A percentile compares a stretch with the other conserved stretches of the same genome.
phyloP scores from a whole-genome alignment of 2,888 invertebrate genomes.

The Watsonalla binaria region DNA sequence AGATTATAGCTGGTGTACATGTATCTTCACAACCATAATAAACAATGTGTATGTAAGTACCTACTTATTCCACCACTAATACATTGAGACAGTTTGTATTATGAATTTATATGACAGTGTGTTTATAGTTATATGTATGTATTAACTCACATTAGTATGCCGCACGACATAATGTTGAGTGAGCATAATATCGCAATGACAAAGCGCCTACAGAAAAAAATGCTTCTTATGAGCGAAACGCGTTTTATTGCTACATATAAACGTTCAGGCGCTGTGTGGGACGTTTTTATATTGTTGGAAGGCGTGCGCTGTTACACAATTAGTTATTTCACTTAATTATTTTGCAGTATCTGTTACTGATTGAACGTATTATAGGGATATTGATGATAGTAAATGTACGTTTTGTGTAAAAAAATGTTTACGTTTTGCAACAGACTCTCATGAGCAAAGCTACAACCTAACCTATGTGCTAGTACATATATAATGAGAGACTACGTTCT shows the following conservation, averaged over 20 bases:
- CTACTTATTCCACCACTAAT: too few relatives aligned
- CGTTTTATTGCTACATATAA: conserved; percentile 33
- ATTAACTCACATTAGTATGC: background rate
- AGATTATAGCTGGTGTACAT: too few relatives aligned
- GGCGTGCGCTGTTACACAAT: background rate
- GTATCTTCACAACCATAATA: too few relatives aligned
- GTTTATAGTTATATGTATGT: background rate
- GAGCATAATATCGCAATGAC: background rate
- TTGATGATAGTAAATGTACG: too few relatives aligned
- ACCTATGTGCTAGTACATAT: background rate
- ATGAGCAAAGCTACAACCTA: background rate
- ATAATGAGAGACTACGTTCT: background rate
- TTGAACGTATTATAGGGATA: too few relatives aligned
- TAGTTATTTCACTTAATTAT: background rate
- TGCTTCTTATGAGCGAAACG: conserved; percentile 8
- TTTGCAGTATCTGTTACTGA: background rate
- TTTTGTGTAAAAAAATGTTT: too few relatives aligned
- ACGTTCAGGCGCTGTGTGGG: conserved; percentile 27
- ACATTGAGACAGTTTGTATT: too few relatives aligned
- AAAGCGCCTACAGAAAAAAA: conserved; percentile 36
- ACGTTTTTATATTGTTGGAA: conserved; percentile 8
- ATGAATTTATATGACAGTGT: too few relatives aligned
- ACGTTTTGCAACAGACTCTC: too few relatives aligned
- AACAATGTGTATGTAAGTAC: too few relatives aligned
- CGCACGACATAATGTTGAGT: background rate